Percentiles rank a stretch among this genome's conserved stretches.
These are phyloP conservation scores for Lophura nycthemera DNA, from an alignment of 2,113 vertebrate species.

Conservation along the genomic window DNA sequence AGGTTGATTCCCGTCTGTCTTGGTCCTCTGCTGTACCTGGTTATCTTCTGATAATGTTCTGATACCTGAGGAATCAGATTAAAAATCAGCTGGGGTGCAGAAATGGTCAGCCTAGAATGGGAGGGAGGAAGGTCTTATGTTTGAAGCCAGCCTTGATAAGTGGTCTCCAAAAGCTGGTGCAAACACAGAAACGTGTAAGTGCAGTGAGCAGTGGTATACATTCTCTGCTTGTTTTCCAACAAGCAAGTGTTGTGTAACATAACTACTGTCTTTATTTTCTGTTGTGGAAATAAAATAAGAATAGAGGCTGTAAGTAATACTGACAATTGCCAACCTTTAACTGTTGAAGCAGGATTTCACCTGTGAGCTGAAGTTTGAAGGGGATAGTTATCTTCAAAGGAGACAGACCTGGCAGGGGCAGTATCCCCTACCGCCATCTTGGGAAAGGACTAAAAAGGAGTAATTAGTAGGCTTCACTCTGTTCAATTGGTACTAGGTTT, in stretches of 20 bases:
- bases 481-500: not conserved
- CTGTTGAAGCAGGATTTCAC: not conserved
- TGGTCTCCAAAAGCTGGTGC: not conserved
- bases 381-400: not conserved
- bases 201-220: not conserved
- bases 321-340: not conserved
- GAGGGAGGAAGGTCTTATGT: not conserved
- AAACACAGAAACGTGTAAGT: not conserved
- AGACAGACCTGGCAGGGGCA: fast-evolving
- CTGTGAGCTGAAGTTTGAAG: not conserved
- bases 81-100: not conserved
- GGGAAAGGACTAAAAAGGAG: not conserved
- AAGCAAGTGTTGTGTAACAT: not conserved
- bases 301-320: not conserved
- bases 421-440: not conserved
- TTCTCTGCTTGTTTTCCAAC: not conserved
- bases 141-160: not conserved
- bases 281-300: not conserved
- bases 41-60: not conserved
- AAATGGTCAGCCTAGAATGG: not conserved
- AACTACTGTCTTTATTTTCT: not conserved
- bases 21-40: not conserved
- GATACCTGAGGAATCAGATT: not conserved
- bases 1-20: not conserved
- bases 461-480: not conserved